Percentiles rank a stretch among this genome's conserved stretches.
Conservation (phyloP, 2,797 vertebrate genomes). For the Onychomys torridus region DNA sequence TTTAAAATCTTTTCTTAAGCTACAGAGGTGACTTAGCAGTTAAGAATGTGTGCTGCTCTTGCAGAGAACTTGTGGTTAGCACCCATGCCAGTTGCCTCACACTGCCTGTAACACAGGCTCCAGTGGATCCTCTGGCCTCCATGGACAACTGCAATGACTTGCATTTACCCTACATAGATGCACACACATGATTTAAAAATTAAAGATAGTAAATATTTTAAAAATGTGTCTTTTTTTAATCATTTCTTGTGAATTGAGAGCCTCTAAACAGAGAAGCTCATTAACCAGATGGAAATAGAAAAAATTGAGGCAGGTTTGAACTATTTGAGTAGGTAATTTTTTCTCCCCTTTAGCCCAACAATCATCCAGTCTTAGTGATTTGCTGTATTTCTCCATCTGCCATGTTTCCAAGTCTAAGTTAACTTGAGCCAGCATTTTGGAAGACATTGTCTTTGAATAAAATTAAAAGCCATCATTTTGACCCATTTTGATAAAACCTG, state of each 20-base stretch:
- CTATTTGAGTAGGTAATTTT: not conserved
- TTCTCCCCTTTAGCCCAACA: not conserved
- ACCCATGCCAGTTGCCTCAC: not conserved
- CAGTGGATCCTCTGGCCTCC: not conserved
- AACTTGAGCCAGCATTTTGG: not conserved
- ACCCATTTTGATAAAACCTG: not conserved
- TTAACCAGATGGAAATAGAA: not conserved
- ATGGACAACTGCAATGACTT: not conserved
- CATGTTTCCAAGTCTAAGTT: not conserved
- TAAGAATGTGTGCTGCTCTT: not conserved
- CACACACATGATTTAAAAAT: not conserved
- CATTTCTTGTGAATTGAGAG: not conserved
- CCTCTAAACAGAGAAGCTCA: not conserved
- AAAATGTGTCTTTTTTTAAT: not conserved
- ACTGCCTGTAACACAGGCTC: not conserved
- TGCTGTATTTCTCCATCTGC: not conserved
- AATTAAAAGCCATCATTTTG: constrained; percentile 41
- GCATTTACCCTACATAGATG: not conserved
- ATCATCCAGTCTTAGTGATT: not conserved
- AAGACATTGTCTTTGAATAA: constrained; percentile 4
- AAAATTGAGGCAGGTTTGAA: constrained; percentile 13
- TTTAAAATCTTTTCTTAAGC: constrained; percentile 31
- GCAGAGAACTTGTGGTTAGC: not conserved
- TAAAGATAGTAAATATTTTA: not conserved
- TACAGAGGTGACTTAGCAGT: not conserved